phyloP scores from a whole-genome alignment of 2,888 invertebrate species.

The Drosophila rubida region DNA sequence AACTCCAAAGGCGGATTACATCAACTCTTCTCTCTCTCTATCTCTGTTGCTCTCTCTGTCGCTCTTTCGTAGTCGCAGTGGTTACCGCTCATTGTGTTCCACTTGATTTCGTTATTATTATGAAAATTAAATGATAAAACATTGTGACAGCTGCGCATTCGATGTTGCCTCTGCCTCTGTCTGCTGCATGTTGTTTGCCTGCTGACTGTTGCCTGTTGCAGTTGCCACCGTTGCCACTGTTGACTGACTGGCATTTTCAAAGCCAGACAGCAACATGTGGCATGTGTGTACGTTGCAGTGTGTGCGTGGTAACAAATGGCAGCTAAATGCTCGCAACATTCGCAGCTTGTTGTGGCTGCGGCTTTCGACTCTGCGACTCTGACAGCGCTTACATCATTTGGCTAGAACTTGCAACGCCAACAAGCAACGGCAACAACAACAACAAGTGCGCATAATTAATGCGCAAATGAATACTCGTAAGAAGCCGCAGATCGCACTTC shows the following conservation, averaged over 20 bases:
- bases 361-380: background rate
- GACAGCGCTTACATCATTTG: slow-evolving; percentile 41
- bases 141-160: slow-evolving; percentile 75
- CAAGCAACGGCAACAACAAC: slow-evolving; percentile 9
- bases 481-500: slow-evolving; percentile 1
- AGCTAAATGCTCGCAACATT: slow-evolving; percentile 65
- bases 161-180: slow-evolving; percentile 30
- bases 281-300: slow-evolving; percentile 14
- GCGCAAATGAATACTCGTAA: slow-evolving; percentile 33
- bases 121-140: slow-evolving; percentile 81
- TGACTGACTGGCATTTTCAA: slow-evolving; percentile 68
- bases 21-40: slow-evolving; percentile 9
- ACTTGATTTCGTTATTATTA: slow-evolving; percentile 79
- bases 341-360: slow-evolving; percentile 25
- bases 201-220: slow-evolving; percentile 11
- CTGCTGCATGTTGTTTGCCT: slow-evolving; percentile 1
- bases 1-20: slow-evolving; percentile 27
- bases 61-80: background rate
- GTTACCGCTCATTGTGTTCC: slow-evolving; percentile 54
- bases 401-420: slow-evolving; percentile 52
- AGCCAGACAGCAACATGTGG: slow-evolving; percentile 42
- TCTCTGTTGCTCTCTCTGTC: background rate
- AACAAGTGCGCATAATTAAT: slow-evolving; percentile 62
- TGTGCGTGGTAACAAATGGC: slow-evolving; percentile 69
- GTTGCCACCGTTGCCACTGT: slow-evolving; percentile 11